Conservation (phyloP, 1,140 invertebrate species). For the Thrips palmi region DNA sequence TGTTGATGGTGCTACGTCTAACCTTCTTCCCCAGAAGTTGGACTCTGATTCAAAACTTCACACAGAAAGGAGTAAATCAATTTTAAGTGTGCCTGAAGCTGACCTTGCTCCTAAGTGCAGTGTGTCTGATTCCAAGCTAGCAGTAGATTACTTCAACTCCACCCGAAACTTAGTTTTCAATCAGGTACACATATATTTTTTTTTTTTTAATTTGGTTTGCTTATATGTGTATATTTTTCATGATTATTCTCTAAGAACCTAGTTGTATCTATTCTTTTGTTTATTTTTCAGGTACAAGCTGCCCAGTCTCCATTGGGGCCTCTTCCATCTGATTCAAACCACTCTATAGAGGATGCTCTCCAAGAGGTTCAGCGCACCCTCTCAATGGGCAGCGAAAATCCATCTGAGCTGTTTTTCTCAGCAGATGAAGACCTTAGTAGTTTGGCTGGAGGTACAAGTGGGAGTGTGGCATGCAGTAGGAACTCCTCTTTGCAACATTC, state of each 20-base stretch:
- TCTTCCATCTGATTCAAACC: slow-evolving; percentile 15
- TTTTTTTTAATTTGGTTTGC: slow-evolving; percentile 7
- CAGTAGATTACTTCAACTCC: slow-evolving; percentile 42
- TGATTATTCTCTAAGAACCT: too few relatives aligned
- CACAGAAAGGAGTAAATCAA: slow-evolving; percentile 39
- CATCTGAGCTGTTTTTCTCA: slow-evolving; percentile 77
- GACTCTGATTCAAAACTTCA: slow-evolving; percentile 56
- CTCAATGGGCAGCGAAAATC: slow-evolving; percentile 73
- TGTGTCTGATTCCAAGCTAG: slow-evolving; percentile 62
- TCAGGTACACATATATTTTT: not conserved
- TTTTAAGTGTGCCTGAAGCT: slow-evolving; percentile 30
- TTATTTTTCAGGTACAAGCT: too few relatives aligned
- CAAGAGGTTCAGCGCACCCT: slow-evolving; percentile 61
- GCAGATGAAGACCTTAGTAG: slow-evolving; percentile 66
- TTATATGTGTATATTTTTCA: slow-evolving; percentile 11
- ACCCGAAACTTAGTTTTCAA: slow-evolving; percentile 20
- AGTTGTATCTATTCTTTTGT: too few relatives aligned
- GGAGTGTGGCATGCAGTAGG: too few relatives aligned
- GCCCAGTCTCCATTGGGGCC: too few relatives aligned
- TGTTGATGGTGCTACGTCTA: slow-evolving; percentile 40
- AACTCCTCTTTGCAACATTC: too few relatives aligned
- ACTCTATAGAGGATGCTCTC: slow-evolving; percentile 12
- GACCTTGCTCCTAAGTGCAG: slow-evolving; percentile 36
- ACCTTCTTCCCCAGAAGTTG: slow-evolving; percentile 36
- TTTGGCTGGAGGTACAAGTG: slow-evolving; percentile 27